Evolutionary conservation across 2,888 invertebrate genomes (phyloP), one percentile per base, ranked within the genome.

Genomic region (Agrochola litura): DNA sequence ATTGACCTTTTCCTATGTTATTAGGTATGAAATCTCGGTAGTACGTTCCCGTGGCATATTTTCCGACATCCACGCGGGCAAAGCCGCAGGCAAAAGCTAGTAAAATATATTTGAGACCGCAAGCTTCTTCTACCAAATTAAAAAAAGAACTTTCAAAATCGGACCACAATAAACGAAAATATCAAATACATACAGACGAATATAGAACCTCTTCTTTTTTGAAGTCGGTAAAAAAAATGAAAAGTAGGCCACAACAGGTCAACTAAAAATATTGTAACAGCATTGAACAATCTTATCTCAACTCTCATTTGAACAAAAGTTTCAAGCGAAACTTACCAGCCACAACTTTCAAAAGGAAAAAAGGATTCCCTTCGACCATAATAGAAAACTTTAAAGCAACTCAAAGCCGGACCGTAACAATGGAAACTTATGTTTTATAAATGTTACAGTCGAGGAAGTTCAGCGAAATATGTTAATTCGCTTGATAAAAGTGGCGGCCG

Each of bases 351-450:
- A 86, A 86, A 86, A 79, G 81, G 80, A 83, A 81, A 86, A 86
- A 86, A 79, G 81, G 80, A 79, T 88, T 87, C 79, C 64, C 71
- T 81, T 12, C 60, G 14, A 52, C 75, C 73, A 82, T 82, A 88
- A 88, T 87, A 87, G 86, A 89, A 87, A 89, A 87, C 84, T 86
- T 85, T 52, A 70, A 75, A 81, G 71, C 77, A 77, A 76, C 84
- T 83, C 81, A 79, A 79, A 86, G 78, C 81, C 58, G 14, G 67
- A 54, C 73, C 76, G 76, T 83, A 83, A 89, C 89, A 89, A 88
- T 84, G 79, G 73, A 79, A 85, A 89, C 89, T 88, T 89, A 82
- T 86, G 89, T 89, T 89, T 84, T 79, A 86, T 88, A 88, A 89
- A 86, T 86, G 86, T 81, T 77, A 49, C 70, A 83, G 66, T 12